Evolutionary conservation across 2,888 invertebrate genomes (phyloP).

Genomic region (Microdon myrmicae): DNA sequence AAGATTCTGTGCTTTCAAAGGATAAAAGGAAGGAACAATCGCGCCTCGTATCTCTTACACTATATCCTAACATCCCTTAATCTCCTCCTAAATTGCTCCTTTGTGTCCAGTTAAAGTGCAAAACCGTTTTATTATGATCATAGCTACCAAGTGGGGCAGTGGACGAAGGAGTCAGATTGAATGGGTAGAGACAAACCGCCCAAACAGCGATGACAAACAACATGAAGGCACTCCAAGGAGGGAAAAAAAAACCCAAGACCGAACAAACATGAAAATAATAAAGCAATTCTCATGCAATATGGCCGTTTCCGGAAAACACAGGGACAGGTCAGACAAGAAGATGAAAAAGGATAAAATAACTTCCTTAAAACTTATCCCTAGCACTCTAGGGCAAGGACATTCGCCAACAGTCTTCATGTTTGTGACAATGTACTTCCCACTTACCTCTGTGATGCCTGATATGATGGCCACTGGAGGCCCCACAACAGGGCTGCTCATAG

Average conservation of each 20-base stretch:
- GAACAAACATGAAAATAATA: slow-evolving; percentile 2
- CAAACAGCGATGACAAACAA: slow-evolving; percentile 1
- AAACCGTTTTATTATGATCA: slow-evolving; percentile 52
- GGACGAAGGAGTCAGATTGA: slow-evolving; percentile 33
- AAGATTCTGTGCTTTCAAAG: neutral
- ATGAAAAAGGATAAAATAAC: no score
- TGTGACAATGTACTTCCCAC: slow-evolving; percentile 54
- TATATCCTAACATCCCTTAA: slow-evolving; percentile 36
- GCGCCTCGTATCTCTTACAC: slow-evolving; percentile 22
- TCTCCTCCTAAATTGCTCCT: slow-evolving; percentile 50
- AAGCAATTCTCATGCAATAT: slow-evolving; percentile 4
- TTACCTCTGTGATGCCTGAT: slow-evolving; percentile 80
- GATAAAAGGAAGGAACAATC: slow-evolving; percentile 11
- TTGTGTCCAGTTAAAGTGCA: slow-evolving; percentile 52
- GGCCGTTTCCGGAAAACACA: slow-evolving; percentile 10
- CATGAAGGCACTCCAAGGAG: no score
- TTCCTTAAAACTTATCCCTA: no score
- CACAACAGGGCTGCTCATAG: slow-evolving; percentile 81
- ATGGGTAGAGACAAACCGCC: slow-evolving; percentile 21
- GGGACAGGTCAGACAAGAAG: slow-evolving; percentile 19
- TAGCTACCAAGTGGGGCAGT: slow-evolving; percentile 46
- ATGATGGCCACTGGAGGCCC: slow-evolving; percentile 71
- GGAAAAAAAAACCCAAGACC: neutral
- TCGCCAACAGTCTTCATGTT: no score
- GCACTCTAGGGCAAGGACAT: no score